These are phyloP conservation scores for Bombyx mandarina DNA, from an alignment of 1,140 invertebrate species.

Conservation along the genomic window DNA sequence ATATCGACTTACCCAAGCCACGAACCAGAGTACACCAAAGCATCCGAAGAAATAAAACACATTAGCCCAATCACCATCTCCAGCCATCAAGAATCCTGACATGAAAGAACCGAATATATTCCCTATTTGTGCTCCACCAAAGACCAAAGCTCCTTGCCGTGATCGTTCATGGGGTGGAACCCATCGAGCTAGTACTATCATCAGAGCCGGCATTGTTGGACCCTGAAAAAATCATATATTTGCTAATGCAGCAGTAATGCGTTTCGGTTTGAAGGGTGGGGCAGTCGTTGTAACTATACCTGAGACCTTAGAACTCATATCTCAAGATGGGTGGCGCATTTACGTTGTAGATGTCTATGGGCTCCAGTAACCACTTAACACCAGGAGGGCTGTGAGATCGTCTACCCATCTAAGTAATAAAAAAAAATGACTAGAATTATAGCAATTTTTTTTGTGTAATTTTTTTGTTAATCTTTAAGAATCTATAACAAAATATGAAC, in stretches of 20 bases:
- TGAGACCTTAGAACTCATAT: too few species aligned
- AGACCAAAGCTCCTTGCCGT: slow-evolving; percentile 80
- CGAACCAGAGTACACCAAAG: slow-evolving; percentile 79
- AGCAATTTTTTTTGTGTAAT: not conserved
- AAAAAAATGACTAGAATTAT: too few species aligned
- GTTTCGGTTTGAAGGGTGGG: too few species aligned
- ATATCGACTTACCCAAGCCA: slow-evolving; percentile 73
- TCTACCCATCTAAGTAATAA: too few species aligned
- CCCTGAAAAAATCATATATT: slow-evolving; percentile 63
- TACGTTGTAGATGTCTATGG: too few species aligned
- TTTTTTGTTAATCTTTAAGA: not conserved
- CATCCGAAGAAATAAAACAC: slow-evolving; percentile 89
- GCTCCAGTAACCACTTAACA: too few species aligned
- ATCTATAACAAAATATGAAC: not conserved
- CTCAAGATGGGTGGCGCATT: too few species aligned
- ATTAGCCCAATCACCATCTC: slow-evolving; percentile 77
- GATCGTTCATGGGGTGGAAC: slow-evolving; percentile 80
- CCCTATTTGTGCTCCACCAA: slow-evolving; percentile 80
- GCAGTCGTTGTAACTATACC: too few species aligned
- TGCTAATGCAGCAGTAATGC: too few species aligned
- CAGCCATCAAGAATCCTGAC: slow-evolving; percentile 77
- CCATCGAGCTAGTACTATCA: slow-evolving; percentile 81
- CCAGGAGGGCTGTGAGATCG: too few species aligned
- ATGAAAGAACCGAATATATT: slow-evolving; percentile 82
- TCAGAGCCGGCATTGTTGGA: slow-evolving; percentile 82